These are phyloP conservation scores for Cardiocondyla obscurior DNA, from an alignment of 1,140 invertebrate genomes.

Conservation along the genomic window DNA sequence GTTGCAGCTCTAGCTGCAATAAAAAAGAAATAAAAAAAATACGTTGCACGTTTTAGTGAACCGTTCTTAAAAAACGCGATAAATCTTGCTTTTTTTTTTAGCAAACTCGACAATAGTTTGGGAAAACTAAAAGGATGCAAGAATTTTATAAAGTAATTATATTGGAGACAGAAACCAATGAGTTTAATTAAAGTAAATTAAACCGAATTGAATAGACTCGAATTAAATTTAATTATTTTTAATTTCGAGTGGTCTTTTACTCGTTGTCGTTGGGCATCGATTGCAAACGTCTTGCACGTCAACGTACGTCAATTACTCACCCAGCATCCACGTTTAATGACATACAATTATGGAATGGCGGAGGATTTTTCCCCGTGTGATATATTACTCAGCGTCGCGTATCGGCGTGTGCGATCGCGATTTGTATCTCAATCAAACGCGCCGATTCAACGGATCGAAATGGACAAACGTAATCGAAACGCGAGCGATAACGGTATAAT, in stretches of 20 bases:
- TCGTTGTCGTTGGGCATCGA: neutral
- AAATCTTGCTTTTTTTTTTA: neutral
- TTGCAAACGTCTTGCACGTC: neutral
- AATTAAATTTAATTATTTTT: neutral
- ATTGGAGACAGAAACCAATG: neutral
- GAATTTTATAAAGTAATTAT: neutral
- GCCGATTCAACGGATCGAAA: neutral
- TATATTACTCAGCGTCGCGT: neutral
- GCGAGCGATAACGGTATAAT: neutral
- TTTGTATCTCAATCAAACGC: neutral
- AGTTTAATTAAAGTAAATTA: too few relatives aligned
- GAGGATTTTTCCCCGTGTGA: neutral
- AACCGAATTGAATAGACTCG: too few relatives aligned
- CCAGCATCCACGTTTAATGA: neutral
- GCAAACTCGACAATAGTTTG: too few relatives aligned
- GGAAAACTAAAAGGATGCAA: neutral
- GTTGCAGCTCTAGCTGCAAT: neutral
- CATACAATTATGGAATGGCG: conserved; percentile 16
- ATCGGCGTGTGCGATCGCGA: neutral
- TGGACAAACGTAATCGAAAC: neutral
- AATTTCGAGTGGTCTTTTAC: neutral
- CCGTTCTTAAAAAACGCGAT: neutral
- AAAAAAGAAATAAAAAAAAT: neutral
- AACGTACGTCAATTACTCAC: conserved; percentile 20
- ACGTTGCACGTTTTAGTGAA: neutral